These are phyloP conservation scores for Eubasilissa splendida DNA, from an alignment of 2,888 invertebrate species.

Conservation along the genomic window DNA sequence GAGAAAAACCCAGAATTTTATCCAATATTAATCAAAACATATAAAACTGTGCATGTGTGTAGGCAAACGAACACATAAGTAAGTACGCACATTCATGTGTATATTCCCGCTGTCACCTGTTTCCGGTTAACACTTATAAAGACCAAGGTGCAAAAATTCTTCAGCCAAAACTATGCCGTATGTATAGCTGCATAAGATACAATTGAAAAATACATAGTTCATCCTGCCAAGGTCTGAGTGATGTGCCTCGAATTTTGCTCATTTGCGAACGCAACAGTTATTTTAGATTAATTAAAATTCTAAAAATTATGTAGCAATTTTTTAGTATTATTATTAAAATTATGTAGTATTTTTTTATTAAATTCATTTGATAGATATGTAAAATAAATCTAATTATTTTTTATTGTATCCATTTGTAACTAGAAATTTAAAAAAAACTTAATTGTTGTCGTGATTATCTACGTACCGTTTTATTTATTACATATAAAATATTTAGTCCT, in stretches of 20 bases:
- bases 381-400: not conserved
- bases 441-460: too few relatives aligned
- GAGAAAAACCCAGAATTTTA: too few relatives aligned
- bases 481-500: too few relatives aligned
- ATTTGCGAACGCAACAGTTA: conserved; percentile 7
- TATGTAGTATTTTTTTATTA: too few relatives aligned
- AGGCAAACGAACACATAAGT: too few relatives aligned
- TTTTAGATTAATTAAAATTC: not conserved
- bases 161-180: conserved; percentile 5
- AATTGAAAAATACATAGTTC: not conserved
- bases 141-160: conserved; percentile 23
- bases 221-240: not conserved
- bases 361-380: not conserved
- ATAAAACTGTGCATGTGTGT: too few relatives aligned
- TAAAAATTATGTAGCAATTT: too few relatives aligned
- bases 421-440: too few relatives aligned
- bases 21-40: too few relatives aligned
- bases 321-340: too few relatives aligned
- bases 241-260: conserved; percentile 1
- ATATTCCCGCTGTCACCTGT: conserved; percentile 35
- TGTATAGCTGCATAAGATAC: not conserved
- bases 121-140: conserved; percentile 32
- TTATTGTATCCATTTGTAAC: not conserved
- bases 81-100: not conserved
- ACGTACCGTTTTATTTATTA: too few relatives aligned